Evolutionary conservation across 35 echinoderm and acorn worm species (phyloP), one percentile per base, ranked within the genome.

Genomic region (Apostichopus japonicus): DNA sequence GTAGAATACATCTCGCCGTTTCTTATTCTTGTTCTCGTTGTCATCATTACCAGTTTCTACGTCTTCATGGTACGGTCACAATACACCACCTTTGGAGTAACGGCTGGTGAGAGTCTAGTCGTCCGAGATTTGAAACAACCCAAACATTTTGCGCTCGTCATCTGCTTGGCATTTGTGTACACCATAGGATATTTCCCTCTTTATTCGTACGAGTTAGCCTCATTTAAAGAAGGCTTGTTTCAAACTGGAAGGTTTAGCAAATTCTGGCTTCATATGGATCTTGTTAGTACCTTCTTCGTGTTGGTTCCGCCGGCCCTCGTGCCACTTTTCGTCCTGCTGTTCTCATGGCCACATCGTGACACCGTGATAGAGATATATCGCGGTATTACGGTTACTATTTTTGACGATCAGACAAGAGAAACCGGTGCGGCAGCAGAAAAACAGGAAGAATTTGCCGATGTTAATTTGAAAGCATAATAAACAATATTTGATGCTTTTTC

Each of bases 1-100:
- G 1, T 89, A 22, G 86, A 89, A 22, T 89, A 89, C 63, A 63
- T 89, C 86, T 24, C 86, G 14, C 86, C 86, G 86, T 89, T 89
- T 25, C 86, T 89, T 8, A 53, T 89, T 7, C 86, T 89, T 67
- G 14, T 72, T 0, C 19, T 89, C 8, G 61, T 89, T 8, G 52
- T 73, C 8, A 72, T 89, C 22, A 15, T 51, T 6, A 72, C 86
- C 24, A 63, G 86, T 15, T 65, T 89, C 86, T 89, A 89, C 86
- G 86, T 89, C 11, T 72, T 65, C 63, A n/a, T 89, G 56, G 86
- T 89, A 19, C 21, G 61, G 17, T 89, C 86, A 4, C 86, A 72
- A 53, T 89, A 89, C 62, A 89, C 86, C 61, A 89, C 86, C 5
- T 89, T 59, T 51, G 86, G 86, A 19, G 86, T 89, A 13, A 89